A percentile compares a stretch with the other conserved stretches of the same genome.
These are phyloP conservation scores for Campoletis raptor DNA, from an alignment of 2,888 invertebrate genomes.

Conservation along the genomic window DNA sequence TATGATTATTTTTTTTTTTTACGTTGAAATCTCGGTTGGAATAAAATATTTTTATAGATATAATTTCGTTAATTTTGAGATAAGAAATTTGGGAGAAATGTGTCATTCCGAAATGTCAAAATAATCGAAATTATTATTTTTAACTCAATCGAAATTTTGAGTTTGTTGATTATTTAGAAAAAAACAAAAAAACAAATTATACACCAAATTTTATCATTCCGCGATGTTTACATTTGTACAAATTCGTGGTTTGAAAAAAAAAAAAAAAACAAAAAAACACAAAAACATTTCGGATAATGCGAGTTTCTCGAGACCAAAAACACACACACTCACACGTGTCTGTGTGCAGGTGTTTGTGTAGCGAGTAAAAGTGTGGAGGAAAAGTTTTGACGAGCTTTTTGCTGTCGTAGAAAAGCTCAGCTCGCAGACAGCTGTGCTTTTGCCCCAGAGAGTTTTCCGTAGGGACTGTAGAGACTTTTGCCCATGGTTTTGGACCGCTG, in stretches of 20 bases:
- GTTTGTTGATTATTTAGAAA: too few species aligned
- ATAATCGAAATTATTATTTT: too few species aligned
- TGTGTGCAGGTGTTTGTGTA: not conserved
- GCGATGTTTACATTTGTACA: not conserved
- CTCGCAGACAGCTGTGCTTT: constrained; percentile 67
- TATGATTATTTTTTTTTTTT: not conserved
- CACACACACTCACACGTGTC: not conserved
- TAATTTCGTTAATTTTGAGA: not conserved
- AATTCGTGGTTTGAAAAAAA: not conserved
- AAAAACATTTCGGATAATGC: too few species aligned
- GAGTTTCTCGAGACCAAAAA: not conserved
- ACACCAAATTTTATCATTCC: not conserved
- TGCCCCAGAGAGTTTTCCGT: constrained; percentile 60
- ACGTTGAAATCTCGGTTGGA: too few species aligned
- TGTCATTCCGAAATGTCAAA: too few species aligned
- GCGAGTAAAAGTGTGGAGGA: not conserved
- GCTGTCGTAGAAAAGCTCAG: constrained; percentile 60
- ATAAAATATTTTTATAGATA: not conserved
- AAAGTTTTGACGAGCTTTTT: constrained; percentile 69
- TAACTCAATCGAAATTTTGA: too few species aligned
- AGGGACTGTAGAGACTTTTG: constrained; percentile 75
- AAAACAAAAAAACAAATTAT: not conserved
- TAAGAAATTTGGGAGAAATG: not conserved
- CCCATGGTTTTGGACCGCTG: constrained; percentile 78
- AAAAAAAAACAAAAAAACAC: too few species aligned